Conservation (phyloP, 2,888 invertebrate genomes). For the Clunio marinus region DNA sequence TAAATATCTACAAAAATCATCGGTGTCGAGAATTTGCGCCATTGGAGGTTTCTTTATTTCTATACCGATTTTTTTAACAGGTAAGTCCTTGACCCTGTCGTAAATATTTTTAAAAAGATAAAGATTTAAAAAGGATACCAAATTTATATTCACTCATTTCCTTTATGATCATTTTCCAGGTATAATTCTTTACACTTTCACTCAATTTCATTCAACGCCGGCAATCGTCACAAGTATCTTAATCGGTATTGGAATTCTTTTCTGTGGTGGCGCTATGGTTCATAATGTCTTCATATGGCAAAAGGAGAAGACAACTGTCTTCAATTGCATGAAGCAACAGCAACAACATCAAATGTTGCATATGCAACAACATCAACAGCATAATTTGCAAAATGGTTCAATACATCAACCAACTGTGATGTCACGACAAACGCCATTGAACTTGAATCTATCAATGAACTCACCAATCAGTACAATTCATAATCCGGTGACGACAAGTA, state of each 20-base stretch:
- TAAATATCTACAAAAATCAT: conserved; percentile 88
- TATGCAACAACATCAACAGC: conserved; percentile 46
- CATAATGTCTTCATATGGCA: conserved; percentile 95
- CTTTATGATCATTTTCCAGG: no score
- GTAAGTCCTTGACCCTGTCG: conserved; percentile 53
- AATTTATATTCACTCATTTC: no score
- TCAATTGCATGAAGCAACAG: conserved; percentile 41
- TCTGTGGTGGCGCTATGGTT: conserved; percentile 89
- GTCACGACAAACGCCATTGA: conserved; percentile 40
- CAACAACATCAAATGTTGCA: conserved; percentile 47
- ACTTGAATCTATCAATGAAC: conserved; percentile 31
- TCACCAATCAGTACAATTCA: conserved; percentile 40
- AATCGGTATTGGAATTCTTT: conserved; percentile 85
- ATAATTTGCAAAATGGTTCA: conserved; percentile 43
- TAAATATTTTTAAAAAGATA: not conserved
- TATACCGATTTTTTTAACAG: conserved; percentile 88
- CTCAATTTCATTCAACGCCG: conserved; percentile 87
- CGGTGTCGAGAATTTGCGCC: conserved; percentile 83
- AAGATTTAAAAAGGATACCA: no score
- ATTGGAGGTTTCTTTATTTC: conserved; percentile 92
- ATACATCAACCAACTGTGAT: conserved; percentile 41
- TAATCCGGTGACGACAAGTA: conserved; percentile 40
- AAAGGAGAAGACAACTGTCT: conserved; percentile 72
- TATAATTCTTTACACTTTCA: conserved; percentile 86
- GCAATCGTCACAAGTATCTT: conserved; percentile 86